Percentiles rank a stretch among this genome's conserved stretches.
These are phyloP conservation scores for Geothlypis trichas DNA, from an alignment of 2,113 vertebrate species.

Conservation along the genomic window DNA sequence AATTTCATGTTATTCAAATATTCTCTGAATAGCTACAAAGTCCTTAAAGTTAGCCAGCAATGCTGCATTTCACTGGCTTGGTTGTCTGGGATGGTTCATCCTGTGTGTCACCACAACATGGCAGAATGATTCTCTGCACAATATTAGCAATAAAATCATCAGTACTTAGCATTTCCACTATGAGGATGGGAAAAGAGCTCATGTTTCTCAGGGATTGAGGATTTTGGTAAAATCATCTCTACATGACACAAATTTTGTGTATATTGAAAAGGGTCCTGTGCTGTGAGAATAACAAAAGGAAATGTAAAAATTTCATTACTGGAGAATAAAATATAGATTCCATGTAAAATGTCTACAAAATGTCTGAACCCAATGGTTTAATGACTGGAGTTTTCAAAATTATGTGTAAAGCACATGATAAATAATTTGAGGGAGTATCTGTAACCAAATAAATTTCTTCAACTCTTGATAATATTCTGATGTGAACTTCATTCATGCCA, in stretches of 20 bases:
- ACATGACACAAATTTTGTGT: background rate
- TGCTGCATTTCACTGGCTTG: background rate
- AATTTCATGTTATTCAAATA: background rate
- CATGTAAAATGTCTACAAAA: background rate
- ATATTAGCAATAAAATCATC: background rate
- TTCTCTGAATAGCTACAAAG: background rate
- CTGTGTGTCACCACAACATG: background rate
- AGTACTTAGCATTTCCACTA: background rate
- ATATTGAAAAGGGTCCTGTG: background rate
- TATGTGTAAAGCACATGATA: fast-evolving
- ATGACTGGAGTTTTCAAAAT: background rate
- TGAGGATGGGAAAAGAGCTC: background rate
- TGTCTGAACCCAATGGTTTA: background rate
- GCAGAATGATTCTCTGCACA: background rate
- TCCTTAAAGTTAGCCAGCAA: background rate
- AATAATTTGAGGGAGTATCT: background rate
- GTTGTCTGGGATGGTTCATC: background rate
- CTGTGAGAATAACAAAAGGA: background rate
- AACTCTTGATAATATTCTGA: background rate
- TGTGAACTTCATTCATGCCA: background rate
- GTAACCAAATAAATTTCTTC: background rate
- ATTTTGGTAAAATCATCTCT: background rate
- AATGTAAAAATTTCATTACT: background rate
- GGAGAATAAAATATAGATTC: background rate
- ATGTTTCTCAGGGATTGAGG: background rate